These are phyloP conservation scores for Leptura quadrifasciata DNA, from an alignment of 2,888 invertebrate genomes.

Conservation along the genomic window DNA sequence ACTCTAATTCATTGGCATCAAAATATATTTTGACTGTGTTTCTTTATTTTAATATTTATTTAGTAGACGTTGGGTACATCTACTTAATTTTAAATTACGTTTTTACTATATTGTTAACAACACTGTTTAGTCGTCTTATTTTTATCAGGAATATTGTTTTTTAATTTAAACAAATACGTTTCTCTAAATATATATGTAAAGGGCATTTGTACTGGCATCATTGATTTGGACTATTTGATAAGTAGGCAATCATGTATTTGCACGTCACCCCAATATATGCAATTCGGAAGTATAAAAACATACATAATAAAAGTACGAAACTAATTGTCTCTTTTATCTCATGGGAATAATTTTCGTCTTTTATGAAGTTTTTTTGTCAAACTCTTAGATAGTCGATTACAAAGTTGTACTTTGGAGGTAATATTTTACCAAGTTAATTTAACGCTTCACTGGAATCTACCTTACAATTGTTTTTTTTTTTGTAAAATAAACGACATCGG, in stretches of 20 bases:
- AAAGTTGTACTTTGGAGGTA: constrained; percentile 63
- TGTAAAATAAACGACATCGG: constrained; percentile 42
- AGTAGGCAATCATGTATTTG: neutral
- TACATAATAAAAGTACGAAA: constrained; percentile 35
- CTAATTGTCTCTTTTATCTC: constrained; percentile 47
- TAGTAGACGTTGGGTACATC: too few species aligned
- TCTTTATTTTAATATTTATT: too few species aligned
- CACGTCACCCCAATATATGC: neutral
- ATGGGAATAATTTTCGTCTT: constrained; percentile 57
- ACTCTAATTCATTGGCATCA: too few species aligned
- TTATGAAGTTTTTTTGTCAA: constrained; percentile 57
- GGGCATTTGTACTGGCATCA: too few species aligned
- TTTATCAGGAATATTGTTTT: too few species aligned
- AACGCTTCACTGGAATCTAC: constrained; percentile 68
- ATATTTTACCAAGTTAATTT: constrained; percentile 70
- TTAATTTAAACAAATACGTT: too few species aligned
- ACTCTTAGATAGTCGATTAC: constrained; percentile 60
- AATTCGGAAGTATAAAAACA: neutral
- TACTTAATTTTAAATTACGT: too few species aligned
- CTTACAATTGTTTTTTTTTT: constrained; percentile 63
- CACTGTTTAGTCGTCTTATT: too few species aligned
- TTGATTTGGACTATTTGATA: too few species aligned
- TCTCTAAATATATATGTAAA: too few species aligned
- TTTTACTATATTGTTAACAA: too few species aligned
- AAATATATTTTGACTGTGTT: too few species aligned